Conservation (phyloP, 2,888 invertebrate genomes). For the Lasioglossum vierecki region DNA sequence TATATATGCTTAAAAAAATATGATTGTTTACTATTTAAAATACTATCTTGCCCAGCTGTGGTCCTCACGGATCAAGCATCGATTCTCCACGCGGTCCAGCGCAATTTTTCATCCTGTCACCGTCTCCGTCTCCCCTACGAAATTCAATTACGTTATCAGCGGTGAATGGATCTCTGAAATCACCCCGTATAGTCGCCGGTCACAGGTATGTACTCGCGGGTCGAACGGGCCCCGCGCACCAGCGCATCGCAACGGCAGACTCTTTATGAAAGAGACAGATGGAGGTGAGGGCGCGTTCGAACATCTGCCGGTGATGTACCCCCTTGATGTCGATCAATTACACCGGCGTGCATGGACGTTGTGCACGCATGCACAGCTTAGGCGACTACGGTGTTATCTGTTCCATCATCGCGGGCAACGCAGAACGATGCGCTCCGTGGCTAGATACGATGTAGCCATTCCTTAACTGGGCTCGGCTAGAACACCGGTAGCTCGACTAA, state of each 20-base stretch:
- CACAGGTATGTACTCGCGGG: conserved; percentile 53
- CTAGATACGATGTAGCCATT: conserved; percentile 11
- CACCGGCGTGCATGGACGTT: conserved; percentile 59
- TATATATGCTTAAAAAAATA: no score
- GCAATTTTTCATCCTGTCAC: conserved; percentile 41
- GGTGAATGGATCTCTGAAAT: conserved; percentile 40
- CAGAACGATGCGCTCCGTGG: conserved; percentile 38
- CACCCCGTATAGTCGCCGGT: conserved; percentile 46
- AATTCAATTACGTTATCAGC: conserved; percentile 44
- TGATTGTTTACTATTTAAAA: no score
- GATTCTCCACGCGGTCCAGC: neutral
- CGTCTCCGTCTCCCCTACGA: conserved; percentile 22
- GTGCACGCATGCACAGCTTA: conserved; percentile 41
- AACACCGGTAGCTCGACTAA: conserved; percentile 8
- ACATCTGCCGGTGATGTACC: conserved; percentile 79
- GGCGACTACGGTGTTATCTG: conserved; percentile 53
- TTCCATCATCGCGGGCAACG: conserved; percentile 34
- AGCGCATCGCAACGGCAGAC: neutral
- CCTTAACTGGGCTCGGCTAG: neutral
- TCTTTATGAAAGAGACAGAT: conserved; percentile 76
- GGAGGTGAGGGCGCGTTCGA: conserved; percentile 78
- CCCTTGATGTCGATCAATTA: conserved; percentile 79
- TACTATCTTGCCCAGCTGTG: no score
- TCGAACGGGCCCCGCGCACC: conserved; percentile 48
- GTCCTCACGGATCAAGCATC: neutral